A percentile compares a stretch with the other conserved stretches of the same genome.
Conservation (phyloP, 2,113 vertebrate genomes). For the Rousettus leschenaultii region DNA sequence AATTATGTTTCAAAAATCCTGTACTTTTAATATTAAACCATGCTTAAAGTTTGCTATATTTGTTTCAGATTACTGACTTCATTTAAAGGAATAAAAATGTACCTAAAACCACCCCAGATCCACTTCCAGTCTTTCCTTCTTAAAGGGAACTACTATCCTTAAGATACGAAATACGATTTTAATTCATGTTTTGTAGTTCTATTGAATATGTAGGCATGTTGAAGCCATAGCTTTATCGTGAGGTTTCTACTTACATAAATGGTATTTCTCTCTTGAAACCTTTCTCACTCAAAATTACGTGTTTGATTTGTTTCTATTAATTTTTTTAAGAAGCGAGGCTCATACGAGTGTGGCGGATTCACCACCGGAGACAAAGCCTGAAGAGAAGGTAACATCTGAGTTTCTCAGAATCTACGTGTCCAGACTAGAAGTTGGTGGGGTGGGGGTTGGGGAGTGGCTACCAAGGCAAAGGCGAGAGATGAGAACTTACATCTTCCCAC, state of each 20-base stretch:
- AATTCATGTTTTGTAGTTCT: background rate
- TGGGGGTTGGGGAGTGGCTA: background rate
- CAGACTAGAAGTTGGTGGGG: background rate
- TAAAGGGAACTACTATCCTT: background rate
- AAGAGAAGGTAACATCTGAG: rapidly evolving
- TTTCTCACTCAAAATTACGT: background rate
- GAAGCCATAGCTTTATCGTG: background rate
- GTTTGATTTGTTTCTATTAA: background rate
- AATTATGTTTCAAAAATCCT: background rate
- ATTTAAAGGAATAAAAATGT: background rate
- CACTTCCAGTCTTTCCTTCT: background rate
- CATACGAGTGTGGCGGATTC: no score
- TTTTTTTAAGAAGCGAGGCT: background rate
- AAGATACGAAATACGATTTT: background rate
- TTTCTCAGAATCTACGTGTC: background rate
- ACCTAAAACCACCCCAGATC: background rate
- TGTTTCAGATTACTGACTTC: background rate
- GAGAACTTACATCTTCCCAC: no score
- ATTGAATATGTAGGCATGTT: background rate
- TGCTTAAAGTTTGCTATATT: background rate
- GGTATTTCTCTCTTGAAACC: background rate
- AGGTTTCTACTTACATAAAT: background rate
- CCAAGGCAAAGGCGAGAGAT: background rate
- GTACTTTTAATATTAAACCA: background rate
- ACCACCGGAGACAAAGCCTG: background rate